Conservation (phyloP, 2,888 invertebrate genomes). For the Cybosia mesomella region DNA sequence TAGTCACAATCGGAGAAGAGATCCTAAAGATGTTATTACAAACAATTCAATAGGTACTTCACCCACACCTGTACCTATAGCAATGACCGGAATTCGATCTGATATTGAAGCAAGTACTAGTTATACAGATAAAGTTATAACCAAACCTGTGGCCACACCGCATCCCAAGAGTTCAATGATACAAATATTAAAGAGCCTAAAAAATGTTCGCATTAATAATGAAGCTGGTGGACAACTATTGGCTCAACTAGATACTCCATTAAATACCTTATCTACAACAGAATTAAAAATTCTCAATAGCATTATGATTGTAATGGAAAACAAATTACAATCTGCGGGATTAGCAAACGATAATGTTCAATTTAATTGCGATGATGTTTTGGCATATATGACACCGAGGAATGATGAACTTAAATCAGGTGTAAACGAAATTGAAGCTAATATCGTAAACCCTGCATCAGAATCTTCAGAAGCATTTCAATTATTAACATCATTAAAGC, state of each 20-base stretch:
- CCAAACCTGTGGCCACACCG: neutral
- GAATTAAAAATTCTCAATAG: constrained; percentile 8
- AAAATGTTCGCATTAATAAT: constrained; percentile 44
- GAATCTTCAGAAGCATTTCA: neutral
- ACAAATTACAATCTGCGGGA: neutral
- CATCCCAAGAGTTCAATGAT: neutral
- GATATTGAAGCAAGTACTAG: constrained; percentile 1
- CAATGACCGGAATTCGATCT: neutral
- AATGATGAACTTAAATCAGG: neutral
- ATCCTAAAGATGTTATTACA: neutral
- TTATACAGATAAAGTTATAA: neutral
- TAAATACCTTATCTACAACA: constrained; percentile 2
- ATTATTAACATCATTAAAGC: neutral
- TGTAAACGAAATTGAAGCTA: neutral
- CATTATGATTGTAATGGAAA: neutral
- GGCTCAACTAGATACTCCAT: neutral
- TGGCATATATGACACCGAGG: neutral
- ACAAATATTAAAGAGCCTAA: constrained; percentile 42
- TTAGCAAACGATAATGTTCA: neutral
- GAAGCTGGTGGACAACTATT: constrained; percentile 17
- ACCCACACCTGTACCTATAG: neutral
- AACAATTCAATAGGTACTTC: neutral
- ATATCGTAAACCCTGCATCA: neutral
- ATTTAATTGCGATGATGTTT: neutral
- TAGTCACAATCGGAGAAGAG: neutral